Evolutionary conservation across 2,888 invertebrate genomes (phyloP), one percentile per base, ranked within the genome.

Genomic region (Aphidoletes aphidimyza): DNA sequence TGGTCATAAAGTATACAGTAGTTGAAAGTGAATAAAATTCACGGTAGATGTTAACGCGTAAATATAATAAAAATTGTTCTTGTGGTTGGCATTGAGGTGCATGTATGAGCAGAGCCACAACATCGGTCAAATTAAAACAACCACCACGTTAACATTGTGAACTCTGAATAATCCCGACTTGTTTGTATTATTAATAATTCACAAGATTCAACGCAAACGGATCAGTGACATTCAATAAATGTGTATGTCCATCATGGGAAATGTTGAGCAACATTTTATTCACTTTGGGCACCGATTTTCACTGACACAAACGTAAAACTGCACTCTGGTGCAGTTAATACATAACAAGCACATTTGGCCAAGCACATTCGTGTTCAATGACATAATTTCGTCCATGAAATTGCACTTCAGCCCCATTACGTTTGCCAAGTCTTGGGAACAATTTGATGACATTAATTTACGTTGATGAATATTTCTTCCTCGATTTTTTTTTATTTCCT

Each of bases 171-270:
- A 69, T 14, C 1, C n/a, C 14, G 69, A 69, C 14, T 14, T n/a
- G 30, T 30, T 69, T 14, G 30, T 30, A 69, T 69, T 69, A 42
- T 69, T 69, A 69, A 19, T 69, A 69, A 69, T 69, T 69, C 69
- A 69, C 69, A 2, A 14, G 69, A 69, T 30, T 69, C 30, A 34
- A 30, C 34, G 30, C 30, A 30, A 69, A 30, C 5, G 69, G 26
- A 69, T 69, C 69, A 26, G 26, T 69, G 30, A 14, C 30, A 69
- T 30, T 69, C 69, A 14, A 69, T 30, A 69, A 34, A 69, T 69
- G 14, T 30, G 22, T 6, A 30, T 30, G 69, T 14, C n/a, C 69
- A 69, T 11, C 69, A 17, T 30, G 69, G 34, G 69, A 69, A 69
- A 69, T 14, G 14, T 22, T 26, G 6, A 14, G 26, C 34, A 69